These are phyloP conservation scores for Macrophya alboannulata DNA, from an alignment of 2,888 invertebrate genomes.

Conservation along the genomic window DNA sequence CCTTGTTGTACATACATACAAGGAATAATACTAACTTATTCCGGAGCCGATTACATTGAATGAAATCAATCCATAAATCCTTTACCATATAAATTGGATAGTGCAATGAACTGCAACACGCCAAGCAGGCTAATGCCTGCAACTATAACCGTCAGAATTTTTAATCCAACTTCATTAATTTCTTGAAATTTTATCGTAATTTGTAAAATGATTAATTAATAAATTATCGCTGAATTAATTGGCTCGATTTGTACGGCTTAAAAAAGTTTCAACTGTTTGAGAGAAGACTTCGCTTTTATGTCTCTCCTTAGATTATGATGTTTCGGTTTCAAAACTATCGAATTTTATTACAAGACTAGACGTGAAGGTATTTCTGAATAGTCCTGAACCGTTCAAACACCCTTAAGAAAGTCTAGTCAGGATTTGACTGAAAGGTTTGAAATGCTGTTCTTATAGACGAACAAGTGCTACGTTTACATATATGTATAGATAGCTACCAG, in stretches of 20 bases:
- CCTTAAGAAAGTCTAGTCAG: conserved; percentile 31
- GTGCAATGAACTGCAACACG: not conserved
- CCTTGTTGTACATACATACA: not conserved
- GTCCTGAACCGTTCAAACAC: not conserved
- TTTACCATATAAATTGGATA: not conserved
- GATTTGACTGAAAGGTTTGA: conserved; percentile 21
- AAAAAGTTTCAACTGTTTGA: not conserved
- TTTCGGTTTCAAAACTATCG: not conserved
- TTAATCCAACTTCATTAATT: not conserved
- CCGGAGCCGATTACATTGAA: not conserved
- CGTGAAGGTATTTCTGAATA: conserved; percentile 7
- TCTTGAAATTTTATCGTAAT: not conserved
- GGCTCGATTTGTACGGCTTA: not conserved
- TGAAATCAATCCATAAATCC: not conserved
- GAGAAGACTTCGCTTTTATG: not conserved
- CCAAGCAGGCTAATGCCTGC: not conserved
- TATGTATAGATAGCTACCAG: not conserved
- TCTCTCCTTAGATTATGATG: not conserved
- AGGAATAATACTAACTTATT: not conserved
- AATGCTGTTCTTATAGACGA: conserved; percentile 23
- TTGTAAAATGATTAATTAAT: not conserved
- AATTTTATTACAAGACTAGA: not conserved
- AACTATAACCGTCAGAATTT: not conserved
- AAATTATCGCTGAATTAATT: not conserved
- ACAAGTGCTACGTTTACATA: conserved; percentile 47